Conservation (phyloP, 2,888 invertebrate genomes). For the Bibio marci region DNA sequence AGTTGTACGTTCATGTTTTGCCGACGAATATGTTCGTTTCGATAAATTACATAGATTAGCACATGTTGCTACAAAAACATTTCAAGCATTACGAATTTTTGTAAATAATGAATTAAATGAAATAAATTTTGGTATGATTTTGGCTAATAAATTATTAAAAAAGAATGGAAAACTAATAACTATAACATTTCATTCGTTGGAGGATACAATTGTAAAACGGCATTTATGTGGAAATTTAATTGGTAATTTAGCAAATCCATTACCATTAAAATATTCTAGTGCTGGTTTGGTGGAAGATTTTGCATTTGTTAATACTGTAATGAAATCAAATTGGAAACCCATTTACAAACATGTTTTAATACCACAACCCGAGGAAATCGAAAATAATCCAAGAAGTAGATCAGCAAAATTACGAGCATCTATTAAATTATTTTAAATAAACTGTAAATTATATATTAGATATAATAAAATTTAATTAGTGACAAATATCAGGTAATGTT, state of each 20-base stretch:
- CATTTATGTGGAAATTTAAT: constrained; percentile 64
- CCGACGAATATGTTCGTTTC: constrained; percentile 34
- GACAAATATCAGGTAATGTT: no score
- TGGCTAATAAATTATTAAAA: constrained; percentile 63
- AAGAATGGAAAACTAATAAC: constrained; percentile 61
- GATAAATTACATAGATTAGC: constrained; percentile 60
- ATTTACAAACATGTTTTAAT: constrained; percentile 64
- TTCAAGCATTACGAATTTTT: constrained; percentile 85
- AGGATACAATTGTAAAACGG: constrained; percentile 85
- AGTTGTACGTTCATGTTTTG: constrained; percentile 45
- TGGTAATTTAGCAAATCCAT: constrained; percentile 49
- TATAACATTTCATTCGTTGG: constrained; percentile 81
- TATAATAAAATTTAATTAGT: no score
- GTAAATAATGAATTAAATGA: constrained; percentile 94
- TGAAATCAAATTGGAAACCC: constrained; percentile 56
- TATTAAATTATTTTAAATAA: constrained; percentile 32
- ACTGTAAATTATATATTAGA: no score
- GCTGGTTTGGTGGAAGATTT: constrained; percentile 40
- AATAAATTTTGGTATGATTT: constrained; percentile 69
- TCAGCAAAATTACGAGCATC: constrained; percentile 82
- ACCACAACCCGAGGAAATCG: constrained; percentile 56
- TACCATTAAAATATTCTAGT: constrained; percentile 55
- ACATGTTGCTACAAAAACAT: constrained; percentile 81
- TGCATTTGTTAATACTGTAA: constrained; percentile 40
- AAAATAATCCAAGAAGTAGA: constrained; percentile 64